phyloP scores from a whole-genome alignment of 2,888 invertebrate species.

The Lucinisca nassula region DNA sequence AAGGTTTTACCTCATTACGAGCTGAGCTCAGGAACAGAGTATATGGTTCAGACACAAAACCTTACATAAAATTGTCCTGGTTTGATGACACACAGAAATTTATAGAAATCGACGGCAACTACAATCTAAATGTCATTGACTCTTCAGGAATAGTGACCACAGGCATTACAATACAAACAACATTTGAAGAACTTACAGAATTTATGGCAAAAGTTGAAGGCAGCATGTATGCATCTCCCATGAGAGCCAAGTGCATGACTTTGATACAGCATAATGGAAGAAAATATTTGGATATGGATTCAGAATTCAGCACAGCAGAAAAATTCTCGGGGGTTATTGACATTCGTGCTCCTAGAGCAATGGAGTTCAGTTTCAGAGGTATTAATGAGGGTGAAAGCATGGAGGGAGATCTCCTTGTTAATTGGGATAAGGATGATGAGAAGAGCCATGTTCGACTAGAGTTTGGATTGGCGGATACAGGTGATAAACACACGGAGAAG shows the following conservation, averaged over 20 bases:
- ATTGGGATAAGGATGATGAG: constrained; percentile 82
- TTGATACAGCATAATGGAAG: constrained; percentile 68
- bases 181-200: constrained; percentile 60
- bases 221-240: constrained; percentile 36
- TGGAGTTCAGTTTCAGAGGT: constrained; percentile 71
- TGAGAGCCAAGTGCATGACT: constrained; percentile 46
- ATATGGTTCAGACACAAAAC: constrained; percentile 25
- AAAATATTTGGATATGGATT: constrained; percentile 70
- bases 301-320: constrained; percentile 52
- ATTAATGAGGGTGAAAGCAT: constrained; percentile 66
- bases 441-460: constrained; percentile 74
- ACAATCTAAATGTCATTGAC: not conserved
- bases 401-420: constrained; percentile 73
- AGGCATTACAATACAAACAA: constrained; percentile 57
- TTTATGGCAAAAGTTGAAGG: constrained; percentile 40
- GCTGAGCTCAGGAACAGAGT: constrained; percentile 23
- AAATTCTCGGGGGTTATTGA: constrained; percentile 59
- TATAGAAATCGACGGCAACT: constrained; percentile 35
- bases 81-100: constrained; percentile 24
- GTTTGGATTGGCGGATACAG: constrained; percentile 68
- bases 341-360: constrained; percentile 74
- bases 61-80: constrained; percentile 41
- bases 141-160: constrained; percentile 12
- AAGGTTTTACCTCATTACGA: constrained; percentile 31
- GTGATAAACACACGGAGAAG: constrained; percentile 63